These are phyloP conservation scores for Muscicapa striata DNA, from an alignment of 2,797 vertebrate species.

Conservation along the genomic window DNA sequence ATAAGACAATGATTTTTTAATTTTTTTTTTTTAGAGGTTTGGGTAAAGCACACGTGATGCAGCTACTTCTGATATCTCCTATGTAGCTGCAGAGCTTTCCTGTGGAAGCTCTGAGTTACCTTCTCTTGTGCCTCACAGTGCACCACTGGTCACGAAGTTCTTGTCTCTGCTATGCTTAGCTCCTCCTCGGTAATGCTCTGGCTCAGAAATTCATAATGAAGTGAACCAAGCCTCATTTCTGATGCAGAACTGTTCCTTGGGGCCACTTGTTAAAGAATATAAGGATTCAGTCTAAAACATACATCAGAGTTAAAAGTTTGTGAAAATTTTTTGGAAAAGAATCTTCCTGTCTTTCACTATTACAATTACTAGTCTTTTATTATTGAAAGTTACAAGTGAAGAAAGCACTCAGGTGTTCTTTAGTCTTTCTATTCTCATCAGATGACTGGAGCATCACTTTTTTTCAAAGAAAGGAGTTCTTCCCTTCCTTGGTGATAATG, in stretches of 20 bases:
- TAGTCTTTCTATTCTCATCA: background rate
- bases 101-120: background rate
- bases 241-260: background rate
- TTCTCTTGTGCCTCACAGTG: background rate
- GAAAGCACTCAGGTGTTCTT: background rate
- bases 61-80: background rate
- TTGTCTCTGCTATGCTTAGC: background rate
- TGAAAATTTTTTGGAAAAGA: background rate
- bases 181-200: background rate
- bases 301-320: background rate
- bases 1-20: rapidly evolving
- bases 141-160: background rate
- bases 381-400: background rate
- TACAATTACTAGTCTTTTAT: background rate
- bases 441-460: background rate
- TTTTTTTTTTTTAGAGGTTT: background rate
- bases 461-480: background rate
- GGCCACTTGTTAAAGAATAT: background rate
- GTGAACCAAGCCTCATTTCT: background rate
- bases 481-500: background rate
- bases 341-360: background rate
- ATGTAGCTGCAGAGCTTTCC: background rate
- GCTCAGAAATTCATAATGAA: background rate
- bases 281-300: background rate
- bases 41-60: background rate